Conservation (phyloP, 2,888 invertebrate species). For the Dendrolimus pini region DNA sequence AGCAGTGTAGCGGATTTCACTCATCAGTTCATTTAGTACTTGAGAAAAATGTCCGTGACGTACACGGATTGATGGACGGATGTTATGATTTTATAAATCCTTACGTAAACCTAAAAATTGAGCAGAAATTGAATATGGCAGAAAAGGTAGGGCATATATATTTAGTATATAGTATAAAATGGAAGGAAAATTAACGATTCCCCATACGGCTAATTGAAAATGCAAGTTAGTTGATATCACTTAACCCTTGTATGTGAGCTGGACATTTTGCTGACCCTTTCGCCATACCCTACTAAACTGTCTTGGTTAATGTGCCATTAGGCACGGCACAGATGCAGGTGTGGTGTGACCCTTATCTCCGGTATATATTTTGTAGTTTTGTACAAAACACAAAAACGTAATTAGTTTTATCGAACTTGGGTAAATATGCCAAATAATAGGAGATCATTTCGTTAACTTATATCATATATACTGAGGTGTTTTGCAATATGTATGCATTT, state of each 20-base stretch:
- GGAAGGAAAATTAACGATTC: neutral
- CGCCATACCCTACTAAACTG: conserved; percentile 24
- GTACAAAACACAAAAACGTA: conserved; percentile 25
- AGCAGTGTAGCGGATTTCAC: too few relatives aligned
- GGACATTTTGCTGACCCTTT: conserved; percentile 9
- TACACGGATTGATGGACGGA: too few relatives aligned
- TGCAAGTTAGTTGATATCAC: conserved; percentile 16
- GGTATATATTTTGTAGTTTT: conserved; percentile 54
- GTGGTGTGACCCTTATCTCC: conserved; percentile 53
- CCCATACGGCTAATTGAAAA: conserved; percentile 14
- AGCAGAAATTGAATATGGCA: too few relatives aligned
- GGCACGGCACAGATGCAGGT: conserved; percentile 52
- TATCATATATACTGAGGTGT: too few relatives aligned
- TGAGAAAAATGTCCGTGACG: too few relatives aligned
- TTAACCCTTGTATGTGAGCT: conserved; percentile 10
- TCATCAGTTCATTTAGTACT: too few relatives aligned
- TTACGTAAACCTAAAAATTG: too few relatives aligned
- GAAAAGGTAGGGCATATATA: too few relatives aligned
- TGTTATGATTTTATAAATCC: too few relatives aligned
- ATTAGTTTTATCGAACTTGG: neutral
- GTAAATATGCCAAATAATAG: too few relatives aligned
- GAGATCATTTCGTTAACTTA: too few relatives aligned
- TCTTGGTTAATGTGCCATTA: conserved; percentile 65
- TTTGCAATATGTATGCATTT: too few relatives aligned
- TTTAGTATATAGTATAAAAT: neutral